A percentile compares a stretch with the other conserved stretches of the same genome.
These are phyloP conservation scores for Anguilla obscura DNA, from an alignment of 2,797 vertebrate genomes.

Conservation along the genomic window DNA sequence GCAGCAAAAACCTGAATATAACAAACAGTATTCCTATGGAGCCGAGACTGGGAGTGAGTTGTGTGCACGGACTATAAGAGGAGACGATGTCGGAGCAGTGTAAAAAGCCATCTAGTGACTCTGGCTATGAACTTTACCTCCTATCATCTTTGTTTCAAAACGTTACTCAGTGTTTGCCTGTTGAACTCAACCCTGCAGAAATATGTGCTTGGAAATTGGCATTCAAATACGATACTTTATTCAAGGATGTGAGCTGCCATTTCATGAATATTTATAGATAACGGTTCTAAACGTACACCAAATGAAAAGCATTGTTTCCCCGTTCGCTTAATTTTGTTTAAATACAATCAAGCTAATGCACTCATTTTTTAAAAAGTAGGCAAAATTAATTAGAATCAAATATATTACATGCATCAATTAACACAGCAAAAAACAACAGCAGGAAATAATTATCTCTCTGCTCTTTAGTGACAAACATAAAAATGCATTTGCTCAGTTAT, in stretches of 20 bases:
- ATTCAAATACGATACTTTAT: constrained; percentile 14
- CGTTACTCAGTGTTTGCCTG: neutral
- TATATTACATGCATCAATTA: constrained; percentile 12
- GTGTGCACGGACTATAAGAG: neutral
- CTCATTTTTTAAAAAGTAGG: neutral
- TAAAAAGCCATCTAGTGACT: neutral
- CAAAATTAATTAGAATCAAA: constrained; percentile 21
- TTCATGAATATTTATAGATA: constrained; percentile 21
- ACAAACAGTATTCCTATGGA: neutral
- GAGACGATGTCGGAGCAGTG: neutral
- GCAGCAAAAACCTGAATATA: neutral
- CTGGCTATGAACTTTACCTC: neutral
- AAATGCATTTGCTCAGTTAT: neutral
- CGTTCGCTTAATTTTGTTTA: constrained; percentile 13
- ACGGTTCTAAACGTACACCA: neutral
- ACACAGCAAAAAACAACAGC: neutral
- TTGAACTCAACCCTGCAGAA: neutral
- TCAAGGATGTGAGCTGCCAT: neutral
- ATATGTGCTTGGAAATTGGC: neutral
- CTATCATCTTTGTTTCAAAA: neutral
- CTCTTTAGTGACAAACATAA: neutral
- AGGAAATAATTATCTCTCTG: neutral
- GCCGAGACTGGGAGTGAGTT: neutral
- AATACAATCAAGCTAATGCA: constrained; percentile 13
- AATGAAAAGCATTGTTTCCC: constrained; percentile 4